Evolutionary conservation across 1,140 invertebrate species (phyloP).

Genomic region (Megalonaias nervosa): DNA sequence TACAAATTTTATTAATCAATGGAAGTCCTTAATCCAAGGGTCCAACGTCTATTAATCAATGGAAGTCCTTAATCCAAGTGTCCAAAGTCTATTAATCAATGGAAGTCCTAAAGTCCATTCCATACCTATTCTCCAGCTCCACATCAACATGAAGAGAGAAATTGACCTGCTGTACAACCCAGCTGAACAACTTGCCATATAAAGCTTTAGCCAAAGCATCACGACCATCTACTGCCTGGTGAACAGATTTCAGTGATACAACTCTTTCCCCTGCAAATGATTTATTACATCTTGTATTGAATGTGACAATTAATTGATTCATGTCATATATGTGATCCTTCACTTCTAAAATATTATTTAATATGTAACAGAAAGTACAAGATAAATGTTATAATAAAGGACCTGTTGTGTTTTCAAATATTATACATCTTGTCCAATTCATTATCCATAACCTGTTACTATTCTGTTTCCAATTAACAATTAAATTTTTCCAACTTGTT

Average conservation of each 20-base stretch:
- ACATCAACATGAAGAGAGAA: constrained; percentile 41
- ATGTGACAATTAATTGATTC: too few relatives aligned
- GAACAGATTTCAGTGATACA: constrained; percentile 56
- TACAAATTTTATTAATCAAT: neutral
- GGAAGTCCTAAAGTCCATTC: neutral
- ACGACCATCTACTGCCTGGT: constrained; percentile 64
- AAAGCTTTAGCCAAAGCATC: constrained; percentile 69
- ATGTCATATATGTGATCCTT: too few relatives aligned
- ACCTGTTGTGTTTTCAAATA: too few relatives aligned
- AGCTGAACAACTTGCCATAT: constrained; percentile 65
- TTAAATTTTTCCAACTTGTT: too few relatives aligned
- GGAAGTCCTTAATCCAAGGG: neutral
- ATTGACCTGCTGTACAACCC: constrained; percentile 69
- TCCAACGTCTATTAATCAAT: neutral
- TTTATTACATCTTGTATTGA: too few relatives aligned
- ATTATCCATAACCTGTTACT: too few relatives aligned
- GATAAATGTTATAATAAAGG: too few relatives aligned
- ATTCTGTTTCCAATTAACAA: too few relatives aligned
- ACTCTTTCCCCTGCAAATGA: constrained; percentile 60
- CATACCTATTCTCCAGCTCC: constrained; percentile 12
- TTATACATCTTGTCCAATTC: too few relatives aligned
- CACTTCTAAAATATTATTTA: too few relatives aligned
- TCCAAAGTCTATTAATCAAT: neutral
- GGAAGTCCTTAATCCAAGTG: neutral
- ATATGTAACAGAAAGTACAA: too few relatives aligned